Base-by-base conservation (phyloP, 2,113 vertebrate genomes). In the Callopanchax toddi region DNA sequence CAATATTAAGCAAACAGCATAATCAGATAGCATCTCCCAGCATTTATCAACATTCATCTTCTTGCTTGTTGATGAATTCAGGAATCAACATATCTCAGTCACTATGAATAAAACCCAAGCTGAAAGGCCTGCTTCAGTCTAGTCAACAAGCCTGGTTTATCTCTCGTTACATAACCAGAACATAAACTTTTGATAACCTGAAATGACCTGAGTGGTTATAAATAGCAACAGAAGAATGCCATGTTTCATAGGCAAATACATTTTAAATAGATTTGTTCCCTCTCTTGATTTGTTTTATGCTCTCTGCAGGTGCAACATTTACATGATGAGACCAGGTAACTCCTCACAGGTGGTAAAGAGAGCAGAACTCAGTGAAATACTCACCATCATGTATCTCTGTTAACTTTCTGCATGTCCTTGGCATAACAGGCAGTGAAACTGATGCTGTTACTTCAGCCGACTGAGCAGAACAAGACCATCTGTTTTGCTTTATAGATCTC, bases 401-500 rank as follows among this genome's bases (percentile, higher is more conserved):
- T 26, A 7, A 37, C 17, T 43, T 32, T 26, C 32, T 23, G 12
- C 11, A 17, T 39, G 60, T 59, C 46, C 39, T 53, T n/a, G 13
- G 45, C 15, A 15, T 26, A 18, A 26, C 16, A 54, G 13, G 18
- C 32, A n/a, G 32, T 23, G 13, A 20, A 37, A 36, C 44, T 36
- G 29, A 60, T 49, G 58, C 17, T 45, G 26, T 37, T 60, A 37
- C 32, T 20, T 49, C 15, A 60, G 11, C 44, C 32, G 22, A 36
- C n/a, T 32, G 29, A 34, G 42, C 42, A 45, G 29, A 23, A 59
- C 26, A 44, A 32, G 15, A 48, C 26, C 57, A 36, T 60, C 43
- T 60, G 43, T 48, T 59, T 18, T 16, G 26, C 42, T 59, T 4
- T 40, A 40, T 58, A 25, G 54, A 56, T 56, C 23, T 9, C 16